Evolutionary conservation across 2,113 vertebrate genomes (phyloP), one percentile per base, ranked within the genome.

Genomic region (Cyrtonyx montezumae): DNA sequence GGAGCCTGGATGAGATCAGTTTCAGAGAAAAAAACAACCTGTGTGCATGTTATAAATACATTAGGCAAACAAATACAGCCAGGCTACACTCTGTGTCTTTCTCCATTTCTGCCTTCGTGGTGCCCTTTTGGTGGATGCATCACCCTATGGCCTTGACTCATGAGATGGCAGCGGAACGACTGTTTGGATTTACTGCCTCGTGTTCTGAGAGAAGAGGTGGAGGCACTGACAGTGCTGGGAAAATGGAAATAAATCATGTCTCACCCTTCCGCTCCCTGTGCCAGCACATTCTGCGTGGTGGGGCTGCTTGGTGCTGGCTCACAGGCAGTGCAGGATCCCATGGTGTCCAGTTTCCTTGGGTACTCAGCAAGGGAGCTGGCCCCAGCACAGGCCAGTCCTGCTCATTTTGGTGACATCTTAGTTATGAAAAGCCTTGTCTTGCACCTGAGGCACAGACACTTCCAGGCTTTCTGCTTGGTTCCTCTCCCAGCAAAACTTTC

Each of bases 181-280:
- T 48, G 15, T 9, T 68, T 76, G 45, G 51, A 45, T 91, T 87
- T 58, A 25, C 34, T 42, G 53, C 58, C 90, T 88, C 13, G 0
- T 93, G 79, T 88, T 40, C 67, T 51, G 46, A 88, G 40, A 90
- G 90, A 51, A 2, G 2, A 81, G n/a, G 14, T 77, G 67, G 65
- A 84, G 79, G 36, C 46, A 51, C 25, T 74, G 76, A 78, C 46
- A 51, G 26, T 13, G 17, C 22, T 63, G 68, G 46, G 40, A 85
- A 87, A 90, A 48, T 32, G 46, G 75, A 88, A 88, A 92, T 49
- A 88, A 88, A 92, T 45, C 51, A 76, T 83, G 75, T 77, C 79
- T 46, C 92, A 18, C 42, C 40, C 65, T 69, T 82, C 3, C 0
- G 0, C 15, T 88, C 51, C 71, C 66, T 14, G 2, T 71, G 49